Base-by-base conservation (phyloP, 2,113 vertebrate species). In the Chauna torquata region DNA sequence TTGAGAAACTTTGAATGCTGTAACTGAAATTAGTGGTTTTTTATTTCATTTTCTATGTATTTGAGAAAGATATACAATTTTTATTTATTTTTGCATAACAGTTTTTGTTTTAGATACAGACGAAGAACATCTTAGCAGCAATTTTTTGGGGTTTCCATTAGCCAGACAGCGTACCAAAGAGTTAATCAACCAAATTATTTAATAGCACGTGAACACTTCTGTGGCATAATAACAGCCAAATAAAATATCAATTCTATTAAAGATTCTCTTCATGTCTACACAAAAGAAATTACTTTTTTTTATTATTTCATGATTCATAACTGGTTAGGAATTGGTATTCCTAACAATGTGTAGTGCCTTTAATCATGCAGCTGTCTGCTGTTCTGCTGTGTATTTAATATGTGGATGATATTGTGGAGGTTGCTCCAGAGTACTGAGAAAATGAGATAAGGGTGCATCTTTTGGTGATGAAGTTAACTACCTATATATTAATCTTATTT, bases 381-480 rank as follows among this genome's bases (percentile, higher is more conserved):
- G 54, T 77, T 70, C 65, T 86, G n/a, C 23, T 71, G 79, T 45
- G 17, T 50, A 6, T 0, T 2, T 20, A 92, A 32, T n/a, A 16
- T 5, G 12, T 23, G 28, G 34, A 44, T 70, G 70, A 36, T 52
- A 23, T n/a, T 75, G 79, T 1, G 5, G 69, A 84, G 38, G 45
- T 74, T 88, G 62, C 36, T 93, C 70, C 45, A 62, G 62, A 62
- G 49, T 50, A 54, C 62, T 88, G 45, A 77, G 65, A 76, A 89
- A 94, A 94, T 69, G 52, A 70, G 44, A 81, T 82, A 84, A 90
- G 62, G 42, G 38, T 47, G n/a, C 36, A 28, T 62, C 4, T 2
- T 89, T 87, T 64, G 34, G 38, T 92, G 86, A 83, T 78, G n/a
- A 92, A 92, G 45, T 83, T 83, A 90, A 83, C 76, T 86, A 44